A percentile compares a stretch with the other conserved stretches of the same genome.
Conservation (phyloP, 92 coral and sea anemone species). For the Plumapathes pennacea region DNA sequence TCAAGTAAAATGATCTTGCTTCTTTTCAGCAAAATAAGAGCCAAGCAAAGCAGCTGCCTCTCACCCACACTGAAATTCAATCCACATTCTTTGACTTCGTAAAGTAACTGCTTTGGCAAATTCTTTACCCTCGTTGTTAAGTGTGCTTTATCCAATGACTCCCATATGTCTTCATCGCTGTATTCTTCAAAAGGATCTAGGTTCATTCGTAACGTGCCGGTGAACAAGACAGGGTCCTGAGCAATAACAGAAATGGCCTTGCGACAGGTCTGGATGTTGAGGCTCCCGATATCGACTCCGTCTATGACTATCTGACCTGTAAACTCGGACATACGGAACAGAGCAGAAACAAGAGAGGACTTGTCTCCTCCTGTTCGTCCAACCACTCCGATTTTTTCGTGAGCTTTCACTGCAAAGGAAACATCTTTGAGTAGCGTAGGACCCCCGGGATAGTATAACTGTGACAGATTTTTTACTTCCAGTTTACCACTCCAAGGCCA, state of each 20-base stretch:
- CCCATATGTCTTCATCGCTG: slow-evolving; percentile 75
- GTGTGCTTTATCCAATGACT: slow-evolving; percentile 70
- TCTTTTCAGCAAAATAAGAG: slow-evolving; percentile 60
- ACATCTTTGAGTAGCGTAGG: slow-evolving; percentile 64
- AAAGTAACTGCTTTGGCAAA: slow-evolving; percentile 73
- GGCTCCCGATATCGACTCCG: slow-evolving; percentile 56
- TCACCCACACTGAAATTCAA: slow-evolving; percentile 59
- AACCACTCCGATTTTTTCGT: slow-evolving; percentile 83
- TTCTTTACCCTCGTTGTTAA: slow-evolving; percentile 70
- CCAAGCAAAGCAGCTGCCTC: slow-evolving; percentile 63
- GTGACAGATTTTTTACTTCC: slow-evolving; percentile 47
- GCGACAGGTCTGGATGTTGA: slow-evolving; percentile 73
- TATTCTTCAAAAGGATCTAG: slow-evolving; percentile 68
- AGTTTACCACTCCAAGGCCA: slow-evolving; percentile 81
- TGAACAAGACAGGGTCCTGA: slow-evolving; percentile 69
- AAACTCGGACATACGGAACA: slow-evolving; percentile 83
- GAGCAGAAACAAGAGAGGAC: slow-evolving; percentile 59
- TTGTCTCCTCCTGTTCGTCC: slow-evolving; percentile 88
- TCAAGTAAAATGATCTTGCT: slow-evolving; percentile 74
- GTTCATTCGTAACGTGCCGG: slow-evolving; percentile 73
- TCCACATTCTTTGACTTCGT: slow-evolving; percentile 69
- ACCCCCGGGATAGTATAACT: slow-evolving; percentile 48
- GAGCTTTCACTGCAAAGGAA: slow-evolving; percentile 46
- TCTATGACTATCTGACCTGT: slow-evolving; percentile 66
- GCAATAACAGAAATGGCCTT: slow-evolving; percentile 70